A percentile compares a stretch with the other conserved stretches of the same genome.
Conservation (phyloP, 2,113 vertebrate species). For the Rhipidura dahli region DNA sequence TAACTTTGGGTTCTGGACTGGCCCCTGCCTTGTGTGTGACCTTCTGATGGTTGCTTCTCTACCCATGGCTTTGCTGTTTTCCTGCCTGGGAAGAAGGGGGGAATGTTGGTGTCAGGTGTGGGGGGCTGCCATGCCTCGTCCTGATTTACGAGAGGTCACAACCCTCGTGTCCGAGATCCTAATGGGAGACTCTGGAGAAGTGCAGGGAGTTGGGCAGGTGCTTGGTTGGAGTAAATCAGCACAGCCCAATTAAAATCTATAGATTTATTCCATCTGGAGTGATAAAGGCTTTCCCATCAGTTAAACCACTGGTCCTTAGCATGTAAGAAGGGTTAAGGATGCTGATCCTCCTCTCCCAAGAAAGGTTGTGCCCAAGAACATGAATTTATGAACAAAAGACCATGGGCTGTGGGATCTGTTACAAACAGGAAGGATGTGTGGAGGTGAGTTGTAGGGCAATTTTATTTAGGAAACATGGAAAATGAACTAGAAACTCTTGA, state of each 20-base stretch:
- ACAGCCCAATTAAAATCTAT: constrained; percentile 18
- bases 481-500: background rate
- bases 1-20: background rate
- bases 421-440: background rate
- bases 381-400: background rate
- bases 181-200: background rate
- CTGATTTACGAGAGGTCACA: background rate
- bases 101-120: background rate
- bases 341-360: background rate
- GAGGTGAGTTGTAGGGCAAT: background rate
- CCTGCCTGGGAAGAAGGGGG: background rate
- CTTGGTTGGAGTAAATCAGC: constrained; percentile 7
- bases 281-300: background rate
- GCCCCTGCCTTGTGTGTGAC: background rate
- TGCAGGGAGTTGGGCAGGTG: background rate
- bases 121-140: accelerated
- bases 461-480: background rate
- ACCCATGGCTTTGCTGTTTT: background rate
- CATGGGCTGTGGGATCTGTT: background rate
- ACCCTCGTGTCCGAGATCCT: background rate
- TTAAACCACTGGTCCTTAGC: background rate
- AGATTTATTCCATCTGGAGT: constrained; percentile 7
- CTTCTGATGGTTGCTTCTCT: background rate
- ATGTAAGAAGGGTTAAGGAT: background rate
- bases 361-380: background rate